Evolutionary conservation across 1,140 invertebrate genomes (phyloP), one percentile per base, ranked within the genome.

Genomic region (Brachionus paranguensis): DNA sequence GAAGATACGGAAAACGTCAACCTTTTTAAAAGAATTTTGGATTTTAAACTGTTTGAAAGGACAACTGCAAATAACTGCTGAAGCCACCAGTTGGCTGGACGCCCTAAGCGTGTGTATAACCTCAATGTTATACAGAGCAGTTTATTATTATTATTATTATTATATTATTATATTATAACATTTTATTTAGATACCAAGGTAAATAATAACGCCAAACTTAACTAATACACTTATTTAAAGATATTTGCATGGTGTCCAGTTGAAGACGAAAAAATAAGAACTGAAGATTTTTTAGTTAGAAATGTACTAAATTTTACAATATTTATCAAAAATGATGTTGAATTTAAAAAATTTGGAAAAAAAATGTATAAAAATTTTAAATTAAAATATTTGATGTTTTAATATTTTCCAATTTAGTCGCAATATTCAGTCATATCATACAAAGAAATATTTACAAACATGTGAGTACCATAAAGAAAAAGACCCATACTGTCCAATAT

Each of bases 401-500:
- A 5, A 14, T 45, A 11, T 17, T 45, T 1, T 45, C n/a, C 45
- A 3, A 41, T 50, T 27, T 27, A 81, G 78, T 14, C 78, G 78
- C 12, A 81, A 81, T 41, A 64, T 81, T 3, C 33, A 64, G 27
- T 33, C 78, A 41, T 43, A 81, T 64, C 64, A 81, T 14, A 81
- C 50, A 11, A 81, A 81, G 24, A 45, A 33, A 47, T 81, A 81
- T 27, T 64, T 81, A 37, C 43, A 43, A 27, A 64, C 27, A 37
- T 81, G 78, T 68, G 24, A n/a, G 27, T 76, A 53, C 14, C 17
- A 76, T 29, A 27, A 2, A 12, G 45, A 76, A 76, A 50, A 76
- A 47, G 86, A 90, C 87, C 86, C 88, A 24, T 89, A 88, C 81
- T 92, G 91, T 86, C 91, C 91, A 27, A 89, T 91, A 27, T 92